Evolutionary conservation across 2,113 vertebrate genomes (phyloP).

Genomic region (Shinisaurus crocodilurus): DNA sequence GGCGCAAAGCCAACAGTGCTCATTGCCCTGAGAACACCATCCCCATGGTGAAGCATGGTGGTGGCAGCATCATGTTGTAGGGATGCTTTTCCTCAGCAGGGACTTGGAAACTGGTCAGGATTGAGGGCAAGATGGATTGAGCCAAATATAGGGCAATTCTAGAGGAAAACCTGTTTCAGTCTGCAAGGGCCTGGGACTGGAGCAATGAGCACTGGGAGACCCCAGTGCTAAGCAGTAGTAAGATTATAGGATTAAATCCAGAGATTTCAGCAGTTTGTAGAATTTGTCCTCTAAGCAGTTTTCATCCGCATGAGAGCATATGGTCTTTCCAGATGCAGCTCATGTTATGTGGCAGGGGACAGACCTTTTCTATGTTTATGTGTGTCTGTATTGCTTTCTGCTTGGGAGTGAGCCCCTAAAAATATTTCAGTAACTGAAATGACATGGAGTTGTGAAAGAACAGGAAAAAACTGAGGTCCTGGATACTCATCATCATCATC

Average conservation of each 20-base stretch:
- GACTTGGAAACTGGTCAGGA: too few relatives aligned
- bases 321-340: not conserved
- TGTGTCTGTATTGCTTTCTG: not conserved
- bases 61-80: too few relatives aligned
- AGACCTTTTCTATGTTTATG: not conserved
- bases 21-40: too few relatives aligned
- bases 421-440: conserved; percentile 27
- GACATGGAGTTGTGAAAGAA: not conserved
- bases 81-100: too few relatives aligned
- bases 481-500: too few relatives aligned
- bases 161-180: too few relatives aligned
- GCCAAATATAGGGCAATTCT: too few relatives aligned
- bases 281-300: not conserved
- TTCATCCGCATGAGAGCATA: not conserved
- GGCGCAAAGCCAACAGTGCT: too few relatives aligned
- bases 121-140: too few relatives aligned
- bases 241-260: not conserved
- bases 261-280: not conserved
- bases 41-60: too few relatives aligned
- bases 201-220: too few relatives aligned
- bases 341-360: not conserved
- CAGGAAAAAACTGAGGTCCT: not conserved
- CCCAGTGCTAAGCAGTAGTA: not conserved
- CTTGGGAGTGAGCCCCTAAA: not conserved
- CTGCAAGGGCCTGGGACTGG: too few relatives aligned